phyloP scores from a whole-genome alignment of 2,888 invertebrate genomes.

The Scaeva pyrastri region DNA sequence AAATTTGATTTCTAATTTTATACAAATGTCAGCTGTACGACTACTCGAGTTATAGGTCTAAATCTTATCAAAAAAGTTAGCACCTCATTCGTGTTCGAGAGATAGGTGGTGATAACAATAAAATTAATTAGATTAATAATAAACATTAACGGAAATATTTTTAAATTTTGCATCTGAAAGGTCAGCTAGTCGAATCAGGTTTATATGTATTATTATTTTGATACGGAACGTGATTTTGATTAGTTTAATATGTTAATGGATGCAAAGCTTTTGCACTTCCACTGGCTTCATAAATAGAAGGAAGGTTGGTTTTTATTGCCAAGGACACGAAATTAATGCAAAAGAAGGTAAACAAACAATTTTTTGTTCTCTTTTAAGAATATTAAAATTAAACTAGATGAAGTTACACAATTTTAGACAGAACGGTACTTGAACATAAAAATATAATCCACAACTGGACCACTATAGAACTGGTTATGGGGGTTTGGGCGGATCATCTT shows the following conservation, averaged over 20 bases:
- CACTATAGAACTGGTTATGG: no score
- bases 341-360: neutral
- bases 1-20: neutral
- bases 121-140: slow-evolving; percentile 12
- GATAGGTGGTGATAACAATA: neutral
- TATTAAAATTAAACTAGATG: no score
- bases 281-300: neutral
- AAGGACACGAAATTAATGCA: neutral
- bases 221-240: neutral
- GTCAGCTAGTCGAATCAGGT: slow-evolving; percentile 17
- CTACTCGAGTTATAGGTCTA: neutral
- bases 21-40: neutral
- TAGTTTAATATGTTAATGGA: neutral
- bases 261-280: neutral
- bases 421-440: no score
- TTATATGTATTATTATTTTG: neutral
- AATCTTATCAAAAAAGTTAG: slow-evolving; percentile 16
- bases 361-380: no score
- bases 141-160: slow-evolving; percentile 16
- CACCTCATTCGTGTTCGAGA: slow-evolving; percentile 2
- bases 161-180: slow-evolving; percentile 4
- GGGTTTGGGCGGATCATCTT: no score
- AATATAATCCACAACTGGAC: no score
- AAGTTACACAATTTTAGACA: no score
- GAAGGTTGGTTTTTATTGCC: neutral